Evolutionary conservation across 1,140 invertebrate species (phyloP).

Genomic region (Nylanderia fulva): DNA sequence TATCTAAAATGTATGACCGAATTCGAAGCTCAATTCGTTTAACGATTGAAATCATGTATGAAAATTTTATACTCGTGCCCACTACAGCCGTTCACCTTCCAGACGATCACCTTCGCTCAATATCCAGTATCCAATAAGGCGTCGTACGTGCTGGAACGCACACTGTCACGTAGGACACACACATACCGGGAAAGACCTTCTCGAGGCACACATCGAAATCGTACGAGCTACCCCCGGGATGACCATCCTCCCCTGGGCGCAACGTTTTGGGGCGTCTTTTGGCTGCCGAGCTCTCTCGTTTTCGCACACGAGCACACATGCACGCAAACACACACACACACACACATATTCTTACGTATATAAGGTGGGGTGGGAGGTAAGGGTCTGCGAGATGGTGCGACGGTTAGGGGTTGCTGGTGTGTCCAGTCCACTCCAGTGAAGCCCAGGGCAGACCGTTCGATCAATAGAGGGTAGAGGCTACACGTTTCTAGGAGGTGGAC

Average conservation of each 20-base stretch:
- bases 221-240: constrained; percentile 65
- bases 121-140: constrained; percentile 79
- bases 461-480: constrained; percentile 82
- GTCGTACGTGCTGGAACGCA: constrained; percentile 43
- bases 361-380: constrained; percentile 33
- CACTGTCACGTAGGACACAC: constrained; percentile 30
- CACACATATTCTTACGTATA: constrained; percentile 43
- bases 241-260: constrained; percentile 66
- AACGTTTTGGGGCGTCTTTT: constrained; percentile 77
- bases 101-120: constrained; percentile 80
- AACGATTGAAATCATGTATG: constrained; percentile 11
- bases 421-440: constrained; percentile 81
- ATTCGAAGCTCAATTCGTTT: constrained; percentile 7
- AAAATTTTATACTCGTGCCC: constrained; percentile 68
- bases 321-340: neutral
- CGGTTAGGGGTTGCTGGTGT: constrained; percentile 75
- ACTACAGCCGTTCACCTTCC: constrained; percentile 69
- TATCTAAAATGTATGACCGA: constrained; percentile 8
- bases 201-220: constrained; percentile 57
- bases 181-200: constrained; percentile 26
- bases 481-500: constrained; percentile 80
- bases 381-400: constrained; percentile 63
- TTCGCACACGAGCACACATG: neutral
- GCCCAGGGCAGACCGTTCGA: constrained; percentile 80
- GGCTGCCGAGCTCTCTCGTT: constrained; percentile 64